Base-by-base conservation (phyloP, 2,888 invertebrate genomes). In the Nysson spinosus region DNA sequence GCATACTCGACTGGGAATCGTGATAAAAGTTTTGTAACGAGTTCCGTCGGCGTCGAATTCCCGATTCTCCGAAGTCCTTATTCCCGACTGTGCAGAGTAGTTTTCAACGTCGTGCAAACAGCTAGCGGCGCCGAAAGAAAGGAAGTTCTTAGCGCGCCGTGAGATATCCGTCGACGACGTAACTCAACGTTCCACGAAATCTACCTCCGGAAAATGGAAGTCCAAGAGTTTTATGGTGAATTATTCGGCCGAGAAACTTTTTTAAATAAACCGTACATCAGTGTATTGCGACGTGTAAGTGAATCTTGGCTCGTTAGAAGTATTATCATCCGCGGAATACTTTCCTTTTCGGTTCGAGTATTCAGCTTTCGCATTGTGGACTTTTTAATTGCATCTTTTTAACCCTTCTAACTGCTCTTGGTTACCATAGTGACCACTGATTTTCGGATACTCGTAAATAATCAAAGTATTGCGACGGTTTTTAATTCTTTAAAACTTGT, bases 21-120 rank as follows among this genome's bases (percentile, higher is more conserved):
- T 17, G 47, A n/a, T 12, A 26, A 54, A 66, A 69, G 52, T 66
- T 69, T 34, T 40, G 37, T 62, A 69, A 69, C 69, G 69, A 69
- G 69, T 69, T 69, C 35, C 55, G 37, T 22, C 49, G 34, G 20
- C 61, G 40, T 40, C 54, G 61, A 60, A 60, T 57, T 47, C 69
- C 39, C 55, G 55, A 50, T 56, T 52, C 62, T 32, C 55, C 32
- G 14, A 30, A 24, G 37, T 39, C 51, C 9, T 55, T 34, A 32
- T 28, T 20, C 37, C 47, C 16, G 26, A 3, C 51, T 14, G 16
- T 11, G 16, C n/a, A n/a, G 49, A 19, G 43, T 51, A 54, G 57
- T 46, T 54, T 46, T 47, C 54, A 20, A 30, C 50, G 42, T 42
- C 52, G 44, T 7, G 39, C 46, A 57, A 69, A 66, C 56, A 68